A percentile compares a stretch with the other conserved stretches of the same genome.
Evolutionary conservation across 2,113 vertebrate species (phyloP).

Genomic region (Hippocampus abdominalis): DNA sequence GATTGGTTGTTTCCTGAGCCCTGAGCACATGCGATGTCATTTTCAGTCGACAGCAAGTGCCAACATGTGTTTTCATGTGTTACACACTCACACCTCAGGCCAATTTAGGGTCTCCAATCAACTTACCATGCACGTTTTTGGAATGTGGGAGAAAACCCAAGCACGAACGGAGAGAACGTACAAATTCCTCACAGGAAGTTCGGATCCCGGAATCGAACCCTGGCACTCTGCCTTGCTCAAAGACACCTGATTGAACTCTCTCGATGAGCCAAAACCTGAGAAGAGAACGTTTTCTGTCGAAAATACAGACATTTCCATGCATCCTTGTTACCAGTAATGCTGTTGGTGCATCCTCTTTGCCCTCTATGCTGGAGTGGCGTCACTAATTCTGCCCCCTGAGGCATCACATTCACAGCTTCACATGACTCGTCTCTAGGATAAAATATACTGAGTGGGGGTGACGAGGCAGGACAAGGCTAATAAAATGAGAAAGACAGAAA

Average conservation of each 20-base stretch:
- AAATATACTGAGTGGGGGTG: slow-evolving; percentile 17
- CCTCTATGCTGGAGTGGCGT: slow-evolving; percentile 12
- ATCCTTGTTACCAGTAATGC: neutral
- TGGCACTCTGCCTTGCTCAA: no score
- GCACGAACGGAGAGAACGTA: no score
- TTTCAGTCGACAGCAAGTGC: no score
- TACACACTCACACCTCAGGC: no score
- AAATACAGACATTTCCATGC: slow-evolving; percentile 11
- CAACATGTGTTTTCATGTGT: no score
- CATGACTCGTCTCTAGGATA: slow-evolving; percentile 31
- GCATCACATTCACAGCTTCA: slow-evolving; percentile 38
- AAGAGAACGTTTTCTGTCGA: neutral
- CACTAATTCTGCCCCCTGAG: slow-evolving; percentile 8
- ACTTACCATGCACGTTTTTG: no score
- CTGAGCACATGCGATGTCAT: no score
- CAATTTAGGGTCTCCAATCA: no score
- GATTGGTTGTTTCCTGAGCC: no score
- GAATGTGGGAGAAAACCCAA: no score
- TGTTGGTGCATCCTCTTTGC: slow-evolving; percentile 5
- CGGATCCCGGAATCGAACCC: no score
- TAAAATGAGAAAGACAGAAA: neutral
- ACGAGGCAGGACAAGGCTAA: neutral
- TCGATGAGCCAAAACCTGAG: neutral
- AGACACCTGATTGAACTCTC: neutral
- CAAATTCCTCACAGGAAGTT: no score